Conservation (phyloP, 2,113 vertebrate genomes). For the Euleptes europaea region DNA sequence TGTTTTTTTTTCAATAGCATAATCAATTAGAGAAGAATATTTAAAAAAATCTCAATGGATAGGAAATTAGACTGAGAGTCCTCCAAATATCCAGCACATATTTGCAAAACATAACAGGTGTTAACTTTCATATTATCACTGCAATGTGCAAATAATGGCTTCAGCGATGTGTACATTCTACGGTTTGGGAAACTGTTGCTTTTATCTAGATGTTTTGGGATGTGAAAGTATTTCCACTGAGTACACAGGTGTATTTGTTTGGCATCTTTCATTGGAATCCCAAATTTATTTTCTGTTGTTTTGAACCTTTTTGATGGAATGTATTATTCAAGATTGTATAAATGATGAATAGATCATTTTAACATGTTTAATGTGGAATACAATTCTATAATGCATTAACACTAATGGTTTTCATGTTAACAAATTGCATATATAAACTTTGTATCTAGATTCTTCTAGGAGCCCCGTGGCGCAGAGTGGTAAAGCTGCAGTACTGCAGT, state of each 20-base stretch:
- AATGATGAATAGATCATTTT: neutral
- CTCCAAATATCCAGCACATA: slow-evolving; percentile 26
- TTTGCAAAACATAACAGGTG: slow-evolving; percentile 10
- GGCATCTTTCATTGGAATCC: neutral
- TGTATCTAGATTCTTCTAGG: neutral
- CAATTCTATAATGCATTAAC: neutral
- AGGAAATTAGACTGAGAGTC: slow-evolving; percentile 52
- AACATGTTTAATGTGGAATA: neutral
- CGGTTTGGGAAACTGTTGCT: neutral
- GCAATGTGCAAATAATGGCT: neutral
- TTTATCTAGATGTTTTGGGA: slow-evolving; percentile 12
- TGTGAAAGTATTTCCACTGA: slow-evolving; percentile 6
- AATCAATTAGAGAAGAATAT: slow-evolving; percentile 17
- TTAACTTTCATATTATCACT: slow-evolving; percentile 43
- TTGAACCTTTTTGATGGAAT: neutral
- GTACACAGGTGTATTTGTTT: neutral
- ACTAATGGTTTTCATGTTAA: neutral
- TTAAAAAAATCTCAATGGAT: neutral
- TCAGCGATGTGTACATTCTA: neutral
- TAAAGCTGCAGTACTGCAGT: too few species aligned
- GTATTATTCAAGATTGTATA: neutral
- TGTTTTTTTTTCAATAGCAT: slow-evolving; percentile 43
- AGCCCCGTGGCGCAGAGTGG: too few species aligned
- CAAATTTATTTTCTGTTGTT: neutral
- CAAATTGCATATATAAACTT: neutral